A percentile compares a stretch with the other conserved stretches of the same genome.
Evolutionary conservation across 2,888 invertebrate species (phyloP).

Genomic region (Cactoblastis cactorum): DNA sequence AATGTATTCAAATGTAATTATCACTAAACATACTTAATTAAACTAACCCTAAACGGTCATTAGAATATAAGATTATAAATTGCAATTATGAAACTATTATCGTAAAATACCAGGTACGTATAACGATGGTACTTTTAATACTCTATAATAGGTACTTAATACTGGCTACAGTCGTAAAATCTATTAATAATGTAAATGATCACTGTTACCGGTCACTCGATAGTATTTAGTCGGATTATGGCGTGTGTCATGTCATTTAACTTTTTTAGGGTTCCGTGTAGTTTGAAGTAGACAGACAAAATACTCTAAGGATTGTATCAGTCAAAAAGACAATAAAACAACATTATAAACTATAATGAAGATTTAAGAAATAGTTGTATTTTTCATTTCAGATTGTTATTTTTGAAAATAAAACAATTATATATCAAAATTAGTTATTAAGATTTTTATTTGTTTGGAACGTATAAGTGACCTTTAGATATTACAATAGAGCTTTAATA

Average conservation of each 20-base stretch:
- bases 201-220: conserved; percentile 5
- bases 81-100: conserved; percentile 41
- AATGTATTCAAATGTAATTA: too few species aligned
- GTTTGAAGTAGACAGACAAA: neutral
- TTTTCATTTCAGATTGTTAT: too few species aligned
- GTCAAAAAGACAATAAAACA: too few species aligned
- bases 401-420: too few species aligned
- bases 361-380: too few species aligned
- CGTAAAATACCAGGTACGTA: conserved; percentile 25
- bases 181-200: conserved; percentile 14
- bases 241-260: neutral
- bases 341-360: too few species aligned
- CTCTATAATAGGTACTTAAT: conserved; percentile 11
- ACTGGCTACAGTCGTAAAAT: conserved; percentile 10
- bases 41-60: conserved; percentile 23
- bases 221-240: conserved; percentile 11
- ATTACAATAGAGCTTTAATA: too few species aligned
- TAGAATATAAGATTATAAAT: conserved; percentile 34
- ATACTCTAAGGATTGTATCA: too few species aligned
- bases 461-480: too few species aligned
- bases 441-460: too few species aligned
- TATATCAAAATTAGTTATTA: too few species aligned
- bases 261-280: conserved; percentile 1
- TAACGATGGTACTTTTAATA: conserved; percentile 15
- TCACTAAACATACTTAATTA: conserved; percentile 24